Percentiles rank a stretch among this genome's conserved stretches.
phyloP scores from a whole-genome alignment of 2,888 invertebrate species.

The Leptothorax acervorum region DNA sequence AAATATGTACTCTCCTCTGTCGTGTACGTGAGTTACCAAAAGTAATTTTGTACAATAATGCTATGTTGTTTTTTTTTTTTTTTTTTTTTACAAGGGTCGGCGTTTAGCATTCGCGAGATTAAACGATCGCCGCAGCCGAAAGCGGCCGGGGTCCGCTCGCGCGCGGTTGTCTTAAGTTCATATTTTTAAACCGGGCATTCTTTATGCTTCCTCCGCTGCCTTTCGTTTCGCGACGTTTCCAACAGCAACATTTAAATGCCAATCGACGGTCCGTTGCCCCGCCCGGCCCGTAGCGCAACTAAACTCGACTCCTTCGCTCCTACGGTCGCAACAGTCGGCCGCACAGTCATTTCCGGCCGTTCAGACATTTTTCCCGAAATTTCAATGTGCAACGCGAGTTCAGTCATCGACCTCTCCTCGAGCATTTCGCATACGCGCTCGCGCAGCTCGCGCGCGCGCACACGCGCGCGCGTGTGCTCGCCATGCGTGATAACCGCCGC shows the following conservation, averaged over 20 bases:
- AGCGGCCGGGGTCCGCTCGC: background rate
- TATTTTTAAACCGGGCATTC: conserved; percentile 49
- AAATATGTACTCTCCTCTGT: too few relatives aligned
- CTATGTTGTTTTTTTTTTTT: background rate
- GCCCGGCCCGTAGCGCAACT: conserved; percentile 37
- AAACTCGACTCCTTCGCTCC: conserved; percentile 68
- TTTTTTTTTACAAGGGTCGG: background rate
- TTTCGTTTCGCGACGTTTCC: conserved; percentile 16
- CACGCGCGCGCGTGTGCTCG: background rate
- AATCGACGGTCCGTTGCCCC: conserved; percentile 67
- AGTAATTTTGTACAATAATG: background rate
- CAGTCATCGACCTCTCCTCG: conserved; percentile 58
- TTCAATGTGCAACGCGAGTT: conserved; percentile 52
- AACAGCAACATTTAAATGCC: conserved; percentile 57
- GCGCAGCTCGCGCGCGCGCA: background rate
- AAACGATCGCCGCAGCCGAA: background rate
- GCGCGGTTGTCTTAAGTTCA: conserved; percentile 26
- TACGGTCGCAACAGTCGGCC: conserved; percentile 32
- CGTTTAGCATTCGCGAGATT: background rate
- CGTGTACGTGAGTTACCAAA: background rate
- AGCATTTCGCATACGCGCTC: background rate
- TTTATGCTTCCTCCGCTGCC: conserved; percentile 27
- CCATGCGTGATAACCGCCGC: conserved; percentile 28
- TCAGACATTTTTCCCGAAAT: conserved; percentile 72
- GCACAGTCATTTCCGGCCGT: conserved; percentile 67